Base-by-base conservation (phyloP, 2,797 vertebrate genomes). In the Anguilla megastoma region DNA sequence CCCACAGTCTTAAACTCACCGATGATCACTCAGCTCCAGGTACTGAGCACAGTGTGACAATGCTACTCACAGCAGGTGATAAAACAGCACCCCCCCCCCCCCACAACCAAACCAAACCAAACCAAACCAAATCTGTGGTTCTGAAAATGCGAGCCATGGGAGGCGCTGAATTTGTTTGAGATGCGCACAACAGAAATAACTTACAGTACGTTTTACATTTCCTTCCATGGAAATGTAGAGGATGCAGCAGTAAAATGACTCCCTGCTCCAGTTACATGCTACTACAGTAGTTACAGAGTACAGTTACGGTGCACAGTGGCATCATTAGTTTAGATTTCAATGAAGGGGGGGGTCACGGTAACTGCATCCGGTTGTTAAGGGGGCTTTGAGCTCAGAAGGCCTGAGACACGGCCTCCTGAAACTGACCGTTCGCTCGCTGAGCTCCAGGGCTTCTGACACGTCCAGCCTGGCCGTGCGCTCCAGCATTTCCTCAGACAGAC, bases 401-500 rank as follows among this genome's bases (percentile, higher is more conserved):
- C 12, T 18, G 36, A 36, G 36, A 74, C 33, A 30, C 12, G 4
- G n/a, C 2, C 24, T 52, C 52, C 41, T 54, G n/a, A 79, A 14
- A 93, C 94, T 0, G 92, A 97, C 97, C 93, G 95, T 95, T 88
- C 92, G 92, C 90, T 97, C 96, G 0, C 95, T 92, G 2, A 96
- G 90, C 2, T 96, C 95, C 12, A 93, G 87, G 0, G 66, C 92
- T 1, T 96, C 94, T 0, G 89, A 86, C 85, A 84, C 9, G 50
- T 94, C 94, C 54, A 86, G 84, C 54, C 89, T 93, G 0, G 4
- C 87, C 0, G 89, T 85, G 66, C 90, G 92, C 6, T 93, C 93
- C 0, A 89, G 0, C 7, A 89, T 45, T 10, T 63, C 12, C 0
- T 89, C 89, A 0, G 0, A 91, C 85, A 85, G 74, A 1, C 18